Base-by-base conservation (phyloP, 2,888 invertebrate species). In the Phytoseiulus persimilis region DNA sequence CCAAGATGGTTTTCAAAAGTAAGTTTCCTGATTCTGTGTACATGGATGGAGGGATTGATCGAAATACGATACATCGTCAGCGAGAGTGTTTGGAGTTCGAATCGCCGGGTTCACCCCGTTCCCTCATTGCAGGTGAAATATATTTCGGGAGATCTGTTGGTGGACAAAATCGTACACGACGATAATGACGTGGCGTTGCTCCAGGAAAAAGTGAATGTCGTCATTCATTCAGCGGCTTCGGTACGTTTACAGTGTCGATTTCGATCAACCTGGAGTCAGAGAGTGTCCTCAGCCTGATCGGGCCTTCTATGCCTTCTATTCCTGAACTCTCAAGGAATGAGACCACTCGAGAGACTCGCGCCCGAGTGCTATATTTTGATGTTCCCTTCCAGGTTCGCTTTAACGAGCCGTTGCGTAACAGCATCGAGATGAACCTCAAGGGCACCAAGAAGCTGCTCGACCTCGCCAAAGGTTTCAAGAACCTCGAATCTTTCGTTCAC, bases 401-500 rank as follows among this genome's bases (percentile, higher is more conserved):
- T 32, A 31, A 28, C 14, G 87, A 87, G 23, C 87, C 87, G 33
- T 33, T 87, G 33, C 87, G 87, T 18, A 32, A 87, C 87, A 87
- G 87, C 87, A 28, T 87, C 33, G 87, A 87, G 45, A 87, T 87
- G 33, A 87, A 87, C 39, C n/a, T 87, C n/a, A 33, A 31, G 23
- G 87, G 31, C 33, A 87, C 87, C 0, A 31, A 39, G 28, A 33
- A 87, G 32, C 31, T 87, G 39, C 87, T 87, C 32, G 87, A 87
- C 28, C 18, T 87, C 33, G 87, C 87, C n/a, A 32, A 33, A 5
- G 31, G 31, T 28, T 1, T 87, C 33, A 32, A 32, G 11, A 32
- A 32, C 31, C 33, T 87, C 11, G 33, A 90, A 33, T 90, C 90
- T 32, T 90, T 90, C 90, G 90, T 90, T 1, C 90, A 90, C 39